Evolutionary conservation across 2,113 vertebrate genomes (phyloP).

Genomic region (Pterophyllum scalare): DNA sequence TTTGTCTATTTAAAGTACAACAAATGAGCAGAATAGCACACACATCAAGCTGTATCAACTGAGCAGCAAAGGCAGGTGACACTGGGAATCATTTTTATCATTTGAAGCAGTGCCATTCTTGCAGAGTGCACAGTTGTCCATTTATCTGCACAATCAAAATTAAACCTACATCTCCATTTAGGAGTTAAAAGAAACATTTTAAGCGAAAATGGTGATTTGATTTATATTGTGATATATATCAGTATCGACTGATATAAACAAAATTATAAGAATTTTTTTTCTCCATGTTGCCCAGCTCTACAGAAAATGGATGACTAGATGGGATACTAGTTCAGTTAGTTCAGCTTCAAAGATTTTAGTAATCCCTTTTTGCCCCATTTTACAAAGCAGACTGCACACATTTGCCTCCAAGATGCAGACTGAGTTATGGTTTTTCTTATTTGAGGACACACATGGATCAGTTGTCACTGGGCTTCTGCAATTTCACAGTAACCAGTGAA

Average conservation of each 20-base stretch:
- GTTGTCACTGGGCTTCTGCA: not conserved
- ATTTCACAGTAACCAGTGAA: not conserved
- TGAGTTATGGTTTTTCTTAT: too few relatives aligned
- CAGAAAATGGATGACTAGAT: not conserved
- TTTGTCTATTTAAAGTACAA: not conserved
- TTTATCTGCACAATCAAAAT: too few relatives aligned
- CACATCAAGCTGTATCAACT: not conserved
- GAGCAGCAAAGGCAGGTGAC: not conserved
- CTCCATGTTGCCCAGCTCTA: not conserved
- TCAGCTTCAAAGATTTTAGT: not conserved
- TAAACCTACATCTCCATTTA: too few relatives aligned
- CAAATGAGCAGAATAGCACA: not conserved
- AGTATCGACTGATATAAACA: not conserved
- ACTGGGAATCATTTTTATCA: too few relatives aligned
- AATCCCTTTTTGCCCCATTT: not conserved
- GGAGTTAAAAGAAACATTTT: too few relatives aligned
- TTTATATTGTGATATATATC: not conserved
- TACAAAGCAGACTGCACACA: not conserved
- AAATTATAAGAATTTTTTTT: not conserved
- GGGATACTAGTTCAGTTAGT: conserved; percentile 1
- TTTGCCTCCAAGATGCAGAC: too few relatives aligned
- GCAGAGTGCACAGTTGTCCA: too few relatives aligned
- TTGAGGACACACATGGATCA: not conserved
- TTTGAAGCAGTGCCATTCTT: too few relatives aligned
- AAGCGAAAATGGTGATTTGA: too few relatives aligned